phyloP scores from a whole-genome alignment of 1,140 invertebrate species.

The Pissodes strobi region DNA sequence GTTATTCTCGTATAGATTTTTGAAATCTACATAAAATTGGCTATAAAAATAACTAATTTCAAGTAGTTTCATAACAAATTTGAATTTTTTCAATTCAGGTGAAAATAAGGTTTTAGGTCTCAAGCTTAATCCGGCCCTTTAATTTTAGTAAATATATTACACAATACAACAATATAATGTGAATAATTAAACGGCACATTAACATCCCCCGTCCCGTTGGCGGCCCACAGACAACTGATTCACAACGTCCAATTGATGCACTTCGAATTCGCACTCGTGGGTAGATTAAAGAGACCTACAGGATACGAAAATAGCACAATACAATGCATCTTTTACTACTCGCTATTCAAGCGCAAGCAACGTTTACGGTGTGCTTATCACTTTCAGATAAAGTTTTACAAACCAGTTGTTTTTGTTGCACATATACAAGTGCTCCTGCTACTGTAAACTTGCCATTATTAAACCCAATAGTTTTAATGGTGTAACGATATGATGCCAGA shows the following conservation, averaged over 20 bases:
- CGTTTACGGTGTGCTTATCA: too few species aligned
- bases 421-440: too few species aligned
- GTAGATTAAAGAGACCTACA: conserved; percentile 7
- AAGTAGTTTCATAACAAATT: too few species aligned
- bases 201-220: conserved; percentile 19
- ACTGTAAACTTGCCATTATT: neutral
- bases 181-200: conserved; percentile 36
- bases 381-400: too few species aligned
- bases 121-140: neutral
- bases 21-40: too few species aligned
- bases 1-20: too few species aligned
- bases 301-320: neutral
- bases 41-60: too few species aligned
- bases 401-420: too few species aligned
- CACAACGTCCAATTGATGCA: conserved; percentile 20
- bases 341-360: too few species aligned
- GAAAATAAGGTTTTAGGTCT: too few species aligned
- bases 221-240: conserved; percentile 25
- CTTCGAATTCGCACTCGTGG: conserved; percentile 5
- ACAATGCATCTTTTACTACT: too few species aligned
- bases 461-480: neutral
- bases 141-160: conserved; percentile 8
- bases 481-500: neutral
- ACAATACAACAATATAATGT: conserved; percentile 9
- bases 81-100: too few species aligned